Evolutionary conservation across 2,888 invertebrate genomes (phyloP).

Genomic region (Eupelmus urozonus): DNA sequence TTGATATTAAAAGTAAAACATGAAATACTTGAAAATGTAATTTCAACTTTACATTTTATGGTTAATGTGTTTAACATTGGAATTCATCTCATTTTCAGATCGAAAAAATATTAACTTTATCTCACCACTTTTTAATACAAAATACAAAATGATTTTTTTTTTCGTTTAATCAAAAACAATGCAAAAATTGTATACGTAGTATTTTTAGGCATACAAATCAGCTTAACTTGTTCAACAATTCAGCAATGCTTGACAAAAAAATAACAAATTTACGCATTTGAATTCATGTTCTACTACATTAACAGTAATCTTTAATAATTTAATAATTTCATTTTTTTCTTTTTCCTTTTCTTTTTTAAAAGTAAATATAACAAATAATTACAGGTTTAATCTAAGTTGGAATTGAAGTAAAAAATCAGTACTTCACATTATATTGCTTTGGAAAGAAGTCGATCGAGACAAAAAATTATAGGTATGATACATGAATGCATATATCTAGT

Average conservation of each 20-base stretch:
- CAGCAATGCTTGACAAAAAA: conserved; percentile 24
- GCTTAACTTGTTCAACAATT: not conserved
- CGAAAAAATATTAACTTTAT: conserved; percentile 8
- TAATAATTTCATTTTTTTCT: not conserved
- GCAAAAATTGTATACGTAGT: not conserved
- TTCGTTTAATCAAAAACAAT: conserved; percentile 11
- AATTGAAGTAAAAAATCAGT: conserved; percentile 32
- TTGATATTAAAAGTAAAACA: conserved; percentile 28
- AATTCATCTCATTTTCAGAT: conserved; percentile 9
- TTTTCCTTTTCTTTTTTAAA: conserved; percentile 8
- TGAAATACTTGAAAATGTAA: conserved; percentile 33
- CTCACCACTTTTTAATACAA: conserved; percentile 24
- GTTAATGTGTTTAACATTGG: conserved; percentile 19
- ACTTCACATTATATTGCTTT: conserved; percentile 28
- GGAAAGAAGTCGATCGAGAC: conserved; percentile 30
- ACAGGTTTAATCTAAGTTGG: not conserved
- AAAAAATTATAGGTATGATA: conserved; percentile 13
- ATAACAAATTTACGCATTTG: not conserved
- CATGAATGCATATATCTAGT: conserved; percentile 13
- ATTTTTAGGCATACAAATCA: conserved; percentile 19
- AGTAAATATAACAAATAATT: conserved; percentile 14
- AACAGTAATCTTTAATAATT: conserved; percentile 4
- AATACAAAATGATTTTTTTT: conserved; percentile 15
- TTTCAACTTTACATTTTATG: conserved; percentile 15
- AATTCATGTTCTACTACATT: not conserved